phyloP scores from a whole-genome alignment of 1,140 invertebrate species.

The Tetramorium simillimum region DNA sequence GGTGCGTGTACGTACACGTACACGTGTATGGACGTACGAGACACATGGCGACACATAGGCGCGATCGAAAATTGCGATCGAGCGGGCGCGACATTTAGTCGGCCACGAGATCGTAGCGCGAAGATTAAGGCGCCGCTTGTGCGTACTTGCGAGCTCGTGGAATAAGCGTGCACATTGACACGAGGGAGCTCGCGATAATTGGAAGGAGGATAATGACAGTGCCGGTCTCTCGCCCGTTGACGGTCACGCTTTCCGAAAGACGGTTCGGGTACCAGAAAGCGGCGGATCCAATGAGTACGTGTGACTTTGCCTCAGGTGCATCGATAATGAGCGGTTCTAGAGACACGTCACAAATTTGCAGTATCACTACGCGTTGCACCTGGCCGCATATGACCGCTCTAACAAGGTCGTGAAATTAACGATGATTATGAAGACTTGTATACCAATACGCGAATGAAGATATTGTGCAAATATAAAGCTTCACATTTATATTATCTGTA shows the following conservation, averaged over 20 bases:
- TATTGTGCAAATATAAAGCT: too few species aligned
- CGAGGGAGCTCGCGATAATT: conserved; percentile 33
- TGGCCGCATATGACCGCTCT: conserved; percentile 39
- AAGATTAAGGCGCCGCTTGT: conserved; percentile 56
- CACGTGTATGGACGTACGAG: neutral
- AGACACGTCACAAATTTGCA: conserved; percentile 64
- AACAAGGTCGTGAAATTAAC: conserved; percentile 59
- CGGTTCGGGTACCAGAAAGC: conserved; percentile 10
- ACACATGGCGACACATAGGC: conserved; percentile 37
- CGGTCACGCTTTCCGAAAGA: conserved; percentile 67
- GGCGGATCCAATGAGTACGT: conserved; percentile 8
- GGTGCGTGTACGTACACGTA: neutral
- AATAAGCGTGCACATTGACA: conserved; percentile 64
- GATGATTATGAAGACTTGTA: too few species aligned
- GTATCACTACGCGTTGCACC: conserved; percentile 63
- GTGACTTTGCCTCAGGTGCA: conserved; percentile 60
- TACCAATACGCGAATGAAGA: too few species aligned
- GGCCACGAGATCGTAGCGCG: conserved; percentile 43
- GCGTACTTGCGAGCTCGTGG: conserved; percentile 35
- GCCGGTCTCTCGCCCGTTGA: conserved; percentile 35
- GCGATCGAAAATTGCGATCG: conserved; percentile 66
- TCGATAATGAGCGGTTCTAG: conserved; percentile 57
- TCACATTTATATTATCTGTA: too few species aligned
- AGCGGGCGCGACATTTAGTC: conserved; percentile 42
- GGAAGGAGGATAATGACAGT: conserved; percentile 67